A percentile compares a stretch with the other conserved stretches of the same genome.
These are phyloP conservation scores for Caenorhabditis sulstoni DNA, from an alignment of 2,888 invertebrate species.

Conservation along the genomic window DNA sequence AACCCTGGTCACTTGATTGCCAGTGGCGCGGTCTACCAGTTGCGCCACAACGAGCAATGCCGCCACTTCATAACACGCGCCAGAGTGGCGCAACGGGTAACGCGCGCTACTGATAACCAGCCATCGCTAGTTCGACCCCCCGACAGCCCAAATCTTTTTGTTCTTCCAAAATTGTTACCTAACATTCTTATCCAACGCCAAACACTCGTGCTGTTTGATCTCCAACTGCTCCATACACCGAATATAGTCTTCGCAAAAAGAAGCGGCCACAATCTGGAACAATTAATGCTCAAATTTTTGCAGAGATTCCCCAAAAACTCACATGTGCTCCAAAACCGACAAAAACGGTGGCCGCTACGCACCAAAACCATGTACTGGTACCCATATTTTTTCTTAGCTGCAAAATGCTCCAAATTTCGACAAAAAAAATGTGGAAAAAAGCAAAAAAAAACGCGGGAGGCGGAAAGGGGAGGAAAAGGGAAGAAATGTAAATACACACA, in stretches of 20 bases:
- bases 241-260: conserved; percentile 63
- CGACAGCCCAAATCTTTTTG: background rate
- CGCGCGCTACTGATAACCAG: too few relatives aligned
- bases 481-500: conserved; percentile 47
- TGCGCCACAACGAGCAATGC: too few relatives aligned
- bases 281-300: background rate
- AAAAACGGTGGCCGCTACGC: too few relatives aligned
- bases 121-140: too few relatives aligned
- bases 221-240: conserved; percentile 66
- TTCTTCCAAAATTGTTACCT: conserved; percentile 10
- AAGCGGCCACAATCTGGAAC: conserved; percentile 19
- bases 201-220: conserved; percentile 63
- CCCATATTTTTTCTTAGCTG: background rate
- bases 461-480: conserved; percentile 12
- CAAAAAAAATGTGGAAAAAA: conserved; percentile 13
- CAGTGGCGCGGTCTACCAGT: too few relatives aligned
- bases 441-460: conserved; percentile 29
- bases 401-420: conserved; percentile 10
- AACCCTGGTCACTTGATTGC: too few relatives aligned
- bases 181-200: conserved; percentile 57
- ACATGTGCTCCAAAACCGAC: too few relatives aligned
- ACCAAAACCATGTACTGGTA: too few relatives aligned
- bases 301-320: too few relatives aligned
- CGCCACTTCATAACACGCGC: too few relatives aligned
- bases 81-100: too few relatives aligned